Base-by-base conservation (phyloP, 2,888 invertebrate species). In the Acrobasis repandana region DNA sequence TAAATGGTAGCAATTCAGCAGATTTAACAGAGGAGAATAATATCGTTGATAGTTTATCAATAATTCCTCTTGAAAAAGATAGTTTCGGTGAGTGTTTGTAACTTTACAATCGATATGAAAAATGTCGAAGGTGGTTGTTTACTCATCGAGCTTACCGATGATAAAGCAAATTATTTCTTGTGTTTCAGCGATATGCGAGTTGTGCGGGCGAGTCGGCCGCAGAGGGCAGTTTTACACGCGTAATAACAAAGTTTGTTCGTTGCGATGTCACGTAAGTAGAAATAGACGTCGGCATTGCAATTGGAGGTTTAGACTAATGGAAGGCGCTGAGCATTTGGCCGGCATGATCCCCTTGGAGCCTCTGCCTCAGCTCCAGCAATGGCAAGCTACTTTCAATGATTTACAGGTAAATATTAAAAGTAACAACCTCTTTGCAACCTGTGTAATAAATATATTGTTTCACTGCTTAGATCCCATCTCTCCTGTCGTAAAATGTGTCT, bases 41-140 rank as follows among this genome's bases (percentile, higher is more conserved):
- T 72, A 77, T 82, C 65, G 79, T 81, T 36, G 91, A 91, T 64
- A 97, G 97, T 91, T 94, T 96, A 64, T 96, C 96, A 67, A 96
- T 97, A 77, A 95, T 97, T 88, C 97, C 97, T 60, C 95, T 97
- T 79, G 95, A 95, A 85, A 96, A 96, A 88, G 97, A 97, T 86
- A 97, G 96, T 87, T 97, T 97, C 93, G 97, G 97, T 97, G 92
- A 94, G 94, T 75, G 15, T 57, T 47, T 47, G 11, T 33, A 9
- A n/a, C 8, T 10, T 18, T 9, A 16, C 15, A 49, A 49, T 43
- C 43, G 43, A 20, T 49, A 5, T 2, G 20, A 6, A 9, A 11
- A 6, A 28, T 28, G 28, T 28, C 28, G 28, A 28, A 5, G 4
- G 16, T 14, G 50, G 52, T 47, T 51, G 56, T 64, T 58, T 20